Base-by-base conservation (phyloP, 2,113 vertebrate species). In the Hippocampus mohnikei region DNA sequence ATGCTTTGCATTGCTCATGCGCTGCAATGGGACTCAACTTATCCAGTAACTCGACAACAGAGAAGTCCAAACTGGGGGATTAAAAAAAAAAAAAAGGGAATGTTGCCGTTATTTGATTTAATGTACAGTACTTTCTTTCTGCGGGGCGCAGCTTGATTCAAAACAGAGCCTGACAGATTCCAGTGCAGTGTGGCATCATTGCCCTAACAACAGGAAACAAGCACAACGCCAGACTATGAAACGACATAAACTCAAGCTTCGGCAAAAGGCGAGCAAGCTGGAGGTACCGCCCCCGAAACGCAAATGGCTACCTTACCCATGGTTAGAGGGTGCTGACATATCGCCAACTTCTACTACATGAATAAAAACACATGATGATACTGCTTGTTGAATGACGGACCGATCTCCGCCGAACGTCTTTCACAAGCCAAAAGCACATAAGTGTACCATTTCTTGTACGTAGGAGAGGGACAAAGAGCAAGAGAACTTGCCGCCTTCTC, bases 1-100 rank as follows among this genome's bases (percentile, higher is more conserved):
- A 67, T 9, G 23, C 37, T 63, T 71, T 84, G 76, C 55, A 68
- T 59, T 58, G 77, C 67, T 81, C 76, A 1, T 67, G 27, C 12
- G 83, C 77, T 33, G 92, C 85, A 12, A 89, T 16, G 0, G 93
- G 94, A 81, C 91, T 95, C 74, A 96, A 78, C 42, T 93, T 90
- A 66, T 94, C 93, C 81, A 96, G 83, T 81, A 97, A 84, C 68
- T 96, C 93, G 64, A 93, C 86, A 66, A 95, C 79, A 75, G 93
- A 94, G 2, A 93, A 81, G 76, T 96, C 90, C 0, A 91, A 93
- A 83, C 97, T 98, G 67, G 1, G 68, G 62, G 67, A 62, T 37
- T 37, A 5, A 33, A 33, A 37, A 37, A 37, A 7, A 37, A 5
- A 12, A 73, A 7, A 52, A 27, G 55, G 58, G 8, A 70, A 23